Evolutionary conservation across 2,797 vertebrate genomes (phyloP).

Genomic region (Sebastiscus albofasciatus): DNA sequence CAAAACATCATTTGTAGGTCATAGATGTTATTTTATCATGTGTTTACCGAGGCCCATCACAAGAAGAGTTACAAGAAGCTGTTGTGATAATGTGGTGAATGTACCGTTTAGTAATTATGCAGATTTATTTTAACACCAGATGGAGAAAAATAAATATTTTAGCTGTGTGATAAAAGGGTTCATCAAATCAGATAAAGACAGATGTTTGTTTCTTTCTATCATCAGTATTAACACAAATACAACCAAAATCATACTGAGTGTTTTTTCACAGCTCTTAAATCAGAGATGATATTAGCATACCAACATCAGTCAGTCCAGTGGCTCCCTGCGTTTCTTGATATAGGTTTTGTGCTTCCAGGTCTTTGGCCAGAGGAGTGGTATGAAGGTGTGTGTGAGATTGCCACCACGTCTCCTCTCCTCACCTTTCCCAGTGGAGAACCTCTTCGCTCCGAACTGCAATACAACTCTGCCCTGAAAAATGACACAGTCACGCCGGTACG

Average conservation of each 20-base stretch:
- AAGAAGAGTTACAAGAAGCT: not conserved
- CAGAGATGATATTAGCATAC: not conserved
- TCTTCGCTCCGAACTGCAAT: conserved; percentile 94
- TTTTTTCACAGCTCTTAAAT: not conserved
- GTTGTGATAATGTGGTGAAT: not conserved
- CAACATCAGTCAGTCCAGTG: not conserved
- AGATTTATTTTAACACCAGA: not conserved
- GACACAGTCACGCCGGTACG: conserved; percentile 93
- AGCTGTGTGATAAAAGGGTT: not conserved
- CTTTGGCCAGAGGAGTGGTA: conserved; percentile 99
- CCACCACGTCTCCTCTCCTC: conserved; percentile 94
- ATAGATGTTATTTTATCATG: not conserved
- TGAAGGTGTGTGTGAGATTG: conserved; percentile 97
- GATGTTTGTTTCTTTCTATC: not conserved
- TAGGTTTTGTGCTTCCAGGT: conserved; percentile 75
- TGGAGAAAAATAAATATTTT: not conserved
- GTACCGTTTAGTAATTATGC: not conserved
- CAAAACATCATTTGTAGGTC: not conserved
- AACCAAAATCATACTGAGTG: not conserved
- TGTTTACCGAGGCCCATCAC: not conserved
- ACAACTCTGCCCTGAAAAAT: conserved; percentile 97
- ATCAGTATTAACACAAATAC: not conserved
- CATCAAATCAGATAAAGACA: not conserved
- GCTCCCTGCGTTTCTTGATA: not conserved
- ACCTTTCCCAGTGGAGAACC: conserved; percentile 97